Evolutionary conservation across 2,888 invertebrate genomes (phyloP).

Genomic region (Cheiracanthium punctorium): DNA sequence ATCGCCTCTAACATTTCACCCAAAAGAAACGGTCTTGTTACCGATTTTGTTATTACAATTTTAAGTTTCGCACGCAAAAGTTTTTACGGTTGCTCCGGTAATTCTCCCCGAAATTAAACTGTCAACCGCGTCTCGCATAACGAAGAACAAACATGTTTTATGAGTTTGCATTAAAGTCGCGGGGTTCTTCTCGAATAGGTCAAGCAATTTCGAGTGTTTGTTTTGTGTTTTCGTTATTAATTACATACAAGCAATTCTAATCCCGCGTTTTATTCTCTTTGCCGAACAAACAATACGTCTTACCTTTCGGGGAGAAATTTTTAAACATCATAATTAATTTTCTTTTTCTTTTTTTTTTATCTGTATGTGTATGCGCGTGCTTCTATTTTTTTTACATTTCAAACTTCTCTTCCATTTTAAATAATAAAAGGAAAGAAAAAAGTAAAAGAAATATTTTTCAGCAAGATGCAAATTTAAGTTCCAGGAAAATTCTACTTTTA

Average conservation of each 20-base stretch:
- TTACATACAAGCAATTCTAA: slow-evolving; percentile 12
- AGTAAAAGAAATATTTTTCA: too few relatives aligned
- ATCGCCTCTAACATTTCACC: slow-evolving; percentile 17
- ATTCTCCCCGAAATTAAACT: slow-evolving; percentile 27
- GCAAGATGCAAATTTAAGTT: too few relatives aligned
- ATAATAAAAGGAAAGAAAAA: too few relatives aligned
- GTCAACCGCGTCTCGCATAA: slow-evolving; percentile 31
- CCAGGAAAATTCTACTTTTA: too few relatives aligned
- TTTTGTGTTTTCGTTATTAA: slow-evolving; percentile 9
- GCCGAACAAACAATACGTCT: not conserved
- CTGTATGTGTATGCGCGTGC: too few relatives aligned
- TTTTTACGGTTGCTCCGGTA: slow-evolving; percentile 30
- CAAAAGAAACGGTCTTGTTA: slow-evolving; percentile 12
- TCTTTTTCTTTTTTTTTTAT: not conserved
- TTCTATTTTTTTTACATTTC: too few relatives aligned
- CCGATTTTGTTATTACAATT: slow-evolving; percentile 53
- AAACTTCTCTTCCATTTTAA: too few relatives aligned
- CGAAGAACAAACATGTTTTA: slow-evolving; percentile 49
- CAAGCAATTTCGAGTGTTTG: not conserved
- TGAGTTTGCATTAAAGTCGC: slow-evolving; percentile 23
- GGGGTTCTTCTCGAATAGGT: not conserved
- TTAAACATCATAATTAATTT: not conserved
- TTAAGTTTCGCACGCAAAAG: slow-evolving; percentile 8
- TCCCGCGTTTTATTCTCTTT: not conserved
- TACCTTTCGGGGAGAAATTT: too few relatives aligned